Evolutionary conservation across 1,140 invertebrate species (phyloP).

Genomic region (Hirudo medicinalis): DNA sequence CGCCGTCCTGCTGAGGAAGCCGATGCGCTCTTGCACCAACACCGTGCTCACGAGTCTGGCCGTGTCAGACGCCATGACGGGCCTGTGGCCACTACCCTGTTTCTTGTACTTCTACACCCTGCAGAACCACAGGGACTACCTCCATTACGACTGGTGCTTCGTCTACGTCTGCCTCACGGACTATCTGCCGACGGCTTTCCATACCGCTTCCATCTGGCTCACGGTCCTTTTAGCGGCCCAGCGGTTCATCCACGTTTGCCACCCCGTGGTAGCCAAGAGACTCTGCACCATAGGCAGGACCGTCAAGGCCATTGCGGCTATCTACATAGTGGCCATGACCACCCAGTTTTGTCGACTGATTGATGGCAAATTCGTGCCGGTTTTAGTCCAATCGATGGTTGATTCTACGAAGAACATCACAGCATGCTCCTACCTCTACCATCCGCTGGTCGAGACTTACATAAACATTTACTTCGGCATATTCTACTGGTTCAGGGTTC

Average conservation of each 20-base stretch:
- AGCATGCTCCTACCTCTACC: neutral
- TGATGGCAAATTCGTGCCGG: slow-evolving; percentile 47
- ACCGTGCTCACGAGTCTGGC: slow-evolving; percentile 59
- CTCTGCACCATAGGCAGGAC: slow-evolving; percentile 67
- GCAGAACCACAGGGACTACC: neutral
- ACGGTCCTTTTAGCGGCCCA: slow-evolving; percentile 90
- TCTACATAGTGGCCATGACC: slow-evolving; percentile 57
- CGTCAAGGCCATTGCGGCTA: slow-evolving; percentile 58
- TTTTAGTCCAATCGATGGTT: slow-evolving; percentile 52
- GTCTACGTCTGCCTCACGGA: slow-evolving; percentile 31
- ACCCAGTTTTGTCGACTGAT: slow-evolving; percentile 67
- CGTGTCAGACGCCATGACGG: slow-evolving; percentile 58
- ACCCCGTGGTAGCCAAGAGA: slow-evolving; percentile 67
- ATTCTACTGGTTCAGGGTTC: slow-evolving; percentile 69
- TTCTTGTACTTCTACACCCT: slow-evolving; percentile 15
- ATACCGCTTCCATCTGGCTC: slow-evolving; percentile 73
- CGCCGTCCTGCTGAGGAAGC: slow-evolving; percentile 55
- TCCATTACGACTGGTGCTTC: slow-evolving; percentile 13
- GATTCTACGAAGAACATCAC: slow-evolving; percentile 33
- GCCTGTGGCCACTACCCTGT: slow-evolving; percentile 61
- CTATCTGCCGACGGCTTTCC: slow-evolving; percentile 34
- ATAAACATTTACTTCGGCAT: slow-evolving; percentile 58
- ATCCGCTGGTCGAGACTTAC: neutral
- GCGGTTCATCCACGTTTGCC: slow-evolving; percentile 84
- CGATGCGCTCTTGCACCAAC: slow-evolving; percentile 61